A percentile compares a stretch with the other conserved stretches of the same genome.
Conservation (phyloP, 1,140 invertebrate genomes). For the Drosophila biarmipes region DNA sequence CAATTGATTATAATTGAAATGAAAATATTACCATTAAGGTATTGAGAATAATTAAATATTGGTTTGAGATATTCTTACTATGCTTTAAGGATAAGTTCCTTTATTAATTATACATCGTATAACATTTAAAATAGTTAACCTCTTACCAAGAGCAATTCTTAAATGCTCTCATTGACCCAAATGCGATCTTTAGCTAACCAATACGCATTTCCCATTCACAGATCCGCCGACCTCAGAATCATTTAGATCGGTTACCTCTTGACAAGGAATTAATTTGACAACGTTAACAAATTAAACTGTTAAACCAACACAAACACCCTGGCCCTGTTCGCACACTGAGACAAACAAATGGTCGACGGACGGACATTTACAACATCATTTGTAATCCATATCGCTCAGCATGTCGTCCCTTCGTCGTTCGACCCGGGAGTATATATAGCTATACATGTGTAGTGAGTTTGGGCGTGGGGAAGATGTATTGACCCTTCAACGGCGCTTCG, state of each 20-base stretch:
- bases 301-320: constrained; percentile 55
- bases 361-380: constrained; percentile 81
- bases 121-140: too few relatives aligned
- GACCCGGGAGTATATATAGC: neutral
- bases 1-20: too few relatives aligned
- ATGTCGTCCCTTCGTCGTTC: constrained; percentile 58
- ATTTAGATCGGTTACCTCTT: constrained; percentile 44
- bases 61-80: too few relatives aligned
- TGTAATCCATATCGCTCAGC: constrained; percentile 83
- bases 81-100: too few relatives aligned
- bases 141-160: neutral
- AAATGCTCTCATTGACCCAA: neutral
- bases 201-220: neutral
- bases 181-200: neutral
- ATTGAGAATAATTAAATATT: too few relatives aligned
- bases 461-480: constrained; percentile 71
- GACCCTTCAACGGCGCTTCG: constrained; percentile 73
- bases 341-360: constrained; percentile 29
- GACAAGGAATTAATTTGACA: constrained; percentile 84
- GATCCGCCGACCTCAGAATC: constrained; percentile 19
- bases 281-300: constrained; percentile 84
- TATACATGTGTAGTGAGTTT: constrained; percentile 14
- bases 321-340: constrained; percentile 20
- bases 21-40: too few relatives aligned
- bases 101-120: too few relatives aligned